Evolutionary conservation across 2,888 invertebrate species (phyloP), one percentile per base, ranked within the genome.

Genomic region (Microplitis manilae): DNA sequence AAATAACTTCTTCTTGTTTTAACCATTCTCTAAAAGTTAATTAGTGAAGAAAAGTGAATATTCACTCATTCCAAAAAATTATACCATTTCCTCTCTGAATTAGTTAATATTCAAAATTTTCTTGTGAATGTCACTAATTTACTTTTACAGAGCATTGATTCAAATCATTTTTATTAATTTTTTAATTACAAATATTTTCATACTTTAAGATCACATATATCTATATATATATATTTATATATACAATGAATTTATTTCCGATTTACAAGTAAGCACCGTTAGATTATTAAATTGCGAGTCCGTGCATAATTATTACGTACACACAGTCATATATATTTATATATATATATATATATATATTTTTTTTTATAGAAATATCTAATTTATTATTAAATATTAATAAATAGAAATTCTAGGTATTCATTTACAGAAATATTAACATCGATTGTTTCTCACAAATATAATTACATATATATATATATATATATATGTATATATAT

Each of bases 151-250:
- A 30, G 30, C 30, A 30, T 30, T 30, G 30, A 30, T 30, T 30
- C 30, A 30, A 30, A 30, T 30, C 0, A 2, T 30, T 30, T 30
- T 30, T 30, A 30, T 30, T 30, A 4, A 30, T 30, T 30, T 30
- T 30, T 30, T 4, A 30, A 30, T 30, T 30, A 30, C 30, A 30
- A 30, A 30, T 30, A 30, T 4, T 30, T 30, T 41, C 9, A 41
- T 41, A 41, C 15, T 72, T 65, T 80, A 79, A 80, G 79, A 82
- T 80, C 78, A 83, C 79, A 79, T 79, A 79, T 73, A 80, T 70
- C 40, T 68, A 70, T 62, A 67, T 74, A 67, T 30, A 59, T 75
- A 38, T 60, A 5, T 20, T 38, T 17, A 67, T 68, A 61, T 68
- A 78, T 38, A 76, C 73, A 68, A 75, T 73, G 38, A 71, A 62